Conservation (phyloP, 2,113 vertebrate species). For the Ochotona princeps region DNA sequence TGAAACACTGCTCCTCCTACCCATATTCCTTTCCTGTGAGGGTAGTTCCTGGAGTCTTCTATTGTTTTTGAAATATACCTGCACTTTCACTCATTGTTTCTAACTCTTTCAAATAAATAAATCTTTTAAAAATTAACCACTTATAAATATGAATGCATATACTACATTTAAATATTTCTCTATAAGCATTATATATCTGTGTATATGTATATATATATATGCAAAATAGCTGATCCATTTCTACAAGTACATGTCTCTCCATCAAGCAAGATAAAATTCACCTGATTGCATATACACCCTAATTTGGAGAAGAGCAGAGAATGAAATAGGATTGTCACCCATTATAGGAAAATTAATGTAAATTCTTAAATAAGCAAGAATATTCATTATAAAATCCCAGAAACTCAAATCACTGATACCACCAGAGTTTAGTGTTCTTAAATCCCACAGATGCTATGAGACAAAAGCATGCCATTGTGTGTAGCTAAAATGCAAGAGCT, state of each 20-base stretch:
- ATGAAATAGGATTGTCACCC: not conserved
- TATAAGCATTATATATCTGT: too few relatives aligned
- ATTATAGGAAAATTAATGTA: constrained; percentile 29
- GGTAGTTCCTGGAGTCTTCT: not conserved
- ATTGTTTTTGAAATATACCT: too few relatives aligned
- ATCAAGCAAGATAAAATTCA: not conserved
- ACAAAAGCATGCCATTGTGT: not conserved
- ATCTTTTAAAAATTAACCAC: not conserved
- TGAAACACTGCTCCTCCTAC: not conserved
- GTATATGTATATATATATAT: too few relatives aligned
- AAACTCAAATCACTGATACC: not conserved
- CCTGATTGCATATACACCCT: not conserved
- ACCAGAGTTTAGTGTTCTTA: constrained; percentile 24
- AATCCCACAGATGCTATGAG: not conserved
- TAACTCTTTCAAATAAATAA: too few relatives aligned
- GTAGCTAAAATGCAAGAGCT: not conserved
- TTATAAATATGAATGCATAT: not conserved
- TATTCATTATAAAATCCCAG: constrained; percentile 39
- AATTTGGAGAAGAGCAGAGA: constrained; percentile 7
- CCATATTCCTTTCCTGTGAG: not conserved
- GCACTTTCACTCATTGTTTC: too few relatives aligned
- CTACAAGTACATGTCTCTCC: not conserved
- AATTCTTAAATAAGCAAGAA: not conserved
- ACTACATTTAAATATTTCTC: not conserved
- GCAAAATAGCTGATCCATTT: not conserved